Conservation (phyloP, 1,140 invertebrate genomes). For the Drosophila lini region DNA sequence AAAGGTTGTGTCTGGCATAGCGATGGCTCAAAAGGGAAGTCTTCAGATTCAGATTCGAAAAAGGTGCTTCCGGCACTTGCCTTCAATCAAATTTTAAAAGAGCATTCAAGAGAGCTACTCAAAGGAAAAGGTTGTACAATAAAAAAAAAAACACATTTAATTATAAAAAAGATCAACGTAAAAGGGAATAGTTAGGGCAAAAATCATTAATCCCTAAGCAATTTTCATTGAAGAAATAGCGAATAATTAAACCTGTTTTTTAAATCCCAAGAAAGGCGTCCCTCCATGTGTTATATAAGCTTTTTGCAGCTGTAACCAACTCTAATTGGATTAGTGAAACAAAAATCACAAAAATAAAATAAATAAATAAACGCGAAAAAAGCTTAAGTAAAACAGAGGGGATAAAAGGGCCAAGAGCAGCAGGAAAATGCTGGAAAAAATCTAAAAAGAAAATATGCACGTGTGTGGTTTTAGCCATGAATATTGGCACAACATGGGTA, state of each 20-base stretch:
- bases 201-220: not conserved
- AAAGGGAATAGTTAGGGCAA: not conserved
- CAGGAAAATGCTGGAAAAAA: slow-evolving; percentile 8
- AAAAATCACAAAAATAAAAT: not conserved
- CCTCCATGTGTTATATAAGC: not conserved
- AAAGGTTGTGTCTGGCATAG: slow-evolving; percentile 5
- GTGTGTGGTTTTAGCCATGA: slow-evolving; percentile 22
- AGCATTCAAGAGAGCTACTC: not conserved
- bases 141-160: not conserved
- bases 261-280: not conserved
- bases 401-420: not conserved
- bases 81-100: slow-evolving; percentile 17
- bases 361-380: slow-evolving; percentile 13
- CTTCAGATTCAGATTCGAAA: slow-evolving; percentile 4
- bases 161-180: not conserved
- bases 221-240: not conserved
- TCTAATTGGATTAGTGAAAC: slow-evolving; percentile 41
- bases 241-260: not conserved
- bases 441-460: slow-evolving; percentile 14
- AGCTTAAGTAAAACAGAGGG: slow-evolving; percentile 8
- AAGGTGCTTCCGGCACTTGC: slow-evolving; percentile 17
- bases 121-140: not conserved
- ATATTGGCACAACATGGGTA: not conserved
- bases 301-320: not conserved
- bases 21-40: not conserved